Percentiles rank a stretch among this genome's conserved stretches.
Conservation (phyloP, 2,113 vertebrate genomes). For the Corvus hawaiiensis region DNA sequence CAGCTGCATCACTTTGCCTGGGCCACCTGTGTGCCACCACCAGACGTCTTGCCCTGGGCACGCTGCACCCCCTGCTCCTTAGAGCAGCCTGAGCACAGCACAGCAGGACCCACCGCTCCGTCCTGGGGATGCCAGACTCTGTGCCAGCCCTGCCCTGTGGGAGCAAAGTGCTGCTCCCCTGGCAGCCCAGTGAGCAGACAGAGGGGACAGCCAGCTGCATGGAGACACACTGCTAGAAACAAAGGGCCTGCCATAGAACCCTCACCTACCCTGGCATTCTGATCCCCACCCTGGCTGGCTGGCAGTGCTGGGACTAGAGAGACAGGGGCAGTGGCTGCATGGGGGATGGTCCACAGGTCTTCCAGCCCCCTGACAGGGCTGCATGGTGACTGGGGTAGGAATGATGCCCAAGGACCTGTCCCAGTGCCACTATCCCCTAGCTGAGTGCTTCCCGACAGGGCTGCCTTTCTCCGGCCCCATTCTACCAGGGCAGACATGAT, state of each 20-base stretch:
- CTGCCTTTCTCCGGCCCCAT: constrained; percentile 7
- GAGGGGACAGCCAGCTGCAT: neutral
- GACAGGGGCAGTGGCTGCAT: rapidly evolving
- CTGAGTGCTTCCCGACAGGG: neutral
- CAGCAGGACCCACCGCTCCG: rapidly evolving
- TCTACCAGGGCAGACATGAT: constrained; percentile 20
- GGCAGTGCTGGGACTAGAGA: neutral
- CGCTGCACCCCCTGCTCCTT: rapidly evolving
- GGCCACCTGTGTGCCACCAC: neutral
- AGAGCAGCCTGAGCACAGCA: neutral
- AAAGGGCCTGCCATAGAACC: neutral
- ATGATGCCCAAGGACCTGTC: neutral
- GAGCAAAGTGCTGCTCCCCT: neutral
- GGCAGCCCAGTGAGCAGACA: neutral
- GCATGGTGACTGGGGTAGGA: neutral
- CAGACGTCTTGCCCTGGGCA: neutral
- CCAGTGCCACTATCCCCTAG: neutral
- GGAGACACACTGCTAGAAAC: neutral
- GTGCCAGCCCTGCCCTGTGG: neutral
- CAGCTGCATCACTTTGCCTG: neutral
- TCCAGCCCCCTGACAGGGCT: neutral
- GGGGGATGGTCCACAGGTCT: neutral
- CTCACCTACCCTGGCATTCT: neutral
- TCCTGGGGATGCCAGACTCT: neutral
- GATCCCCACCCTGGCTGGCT: neutral